Evolutionary conservation across 2,113 vertebrate species (phyloP), one percentile per base, ranked within the genome.

Genomic region (Amia ocellicauda): DNA sequence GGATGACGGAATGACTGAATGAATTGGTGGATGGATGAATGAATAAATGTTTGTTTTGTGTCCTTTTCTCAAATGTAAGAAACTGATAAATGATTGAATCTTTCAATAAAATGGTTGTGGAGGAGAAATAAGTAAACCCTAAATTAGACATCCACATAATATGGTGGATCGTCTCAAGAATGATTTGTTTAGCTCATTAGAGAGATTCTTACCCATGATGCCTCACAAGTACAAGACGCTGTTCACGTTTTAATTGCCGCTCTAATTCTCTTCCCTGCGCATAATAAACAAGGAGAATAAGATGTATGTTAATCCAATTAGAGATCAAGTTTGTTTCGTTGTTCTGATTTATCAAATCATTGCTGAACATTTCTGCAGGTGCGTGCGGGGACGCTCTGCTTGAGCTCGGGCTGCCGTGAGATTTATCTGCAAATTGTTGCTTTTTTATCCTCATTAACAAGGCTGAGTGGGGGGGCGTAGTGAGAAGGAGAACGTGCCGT

Each of bases 281-380:
- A 5, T 50, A 17, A 50, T 50, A 17, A 50, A 50, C 16, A 17
- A 50, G 47, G 47, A 50, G 17, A 50, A 7, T 19, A 50, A 50
- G 47, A 50, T 50, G 16, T 50, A 17, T 4, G 47, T 50, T 50
- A 50, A 50, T 50, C 47, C 47, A 50, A 17, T 50, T 50, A 50
- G 47, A 17, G 2, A 22, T 22, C 17, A 22, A 11, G 47, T 50
- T 50, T 50, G 16, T 50, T 50, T 50, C 7, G 47, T 50, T 50
- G 7, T 22, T 50, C 16, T 7, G 20, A 50, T 50, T 50, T 50
- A 50, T 50, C 47, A 50, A 50, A 50, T n/a, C 47, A n/a, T 17
- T 50, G 47, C 3, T 50, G 47, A n/a, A 22, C 47, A 50, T n/a
- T 50, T 17, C 47, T 50, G 2, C 17, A 22, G 17, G 5, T 11